A percentile compares a stretch with the other conserved stretches of the same genome.
These are phyloP conservation scores for Streptopelia turtur DNA, from an alignment of 2,797 vertebrate genomes.

Conservation along the genomic window DNA sequence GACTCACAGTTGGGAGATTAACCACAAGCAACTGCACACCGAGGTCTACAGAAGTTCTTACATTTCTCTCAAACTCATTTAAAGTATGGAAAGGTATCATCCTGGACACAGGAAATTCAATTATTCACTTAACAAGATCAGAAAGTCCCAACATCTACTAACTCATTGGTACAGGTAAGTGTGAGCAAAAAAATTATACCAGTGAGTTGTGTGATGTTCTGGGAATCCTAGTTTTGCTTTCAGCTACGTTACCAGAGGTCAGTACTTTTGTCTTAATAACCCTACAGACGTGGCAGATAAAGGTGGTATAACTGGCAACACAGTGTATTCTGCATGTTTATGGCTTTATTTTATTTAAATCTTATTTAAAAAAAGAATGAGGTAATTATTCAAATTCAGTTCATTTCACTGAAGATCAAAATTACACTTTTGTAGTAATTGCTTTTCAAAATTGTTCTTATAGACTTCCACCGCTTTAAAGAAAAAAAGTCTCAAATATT, in stretches of 20 bases:
- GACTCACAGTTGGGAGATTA: neutral
- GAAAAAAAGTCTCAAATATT: neutral
- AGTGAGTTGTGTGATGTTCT: neutral
- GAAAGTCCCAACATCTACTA: neutral
- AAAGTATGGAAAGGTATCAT: neutral
- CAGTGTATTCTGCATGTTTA: neutral
- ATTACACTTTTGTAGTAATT: fast-evolving
- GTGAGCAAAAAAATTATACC: neutral
- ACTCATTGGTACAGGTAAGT: neutral
- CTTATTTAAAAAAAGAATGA: neutral
- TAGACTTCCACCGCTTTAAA: neutral
- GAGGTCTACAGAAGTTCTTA: neutral
- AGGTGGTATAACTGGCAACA: neutral
- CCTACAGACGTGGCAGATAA: neutral
- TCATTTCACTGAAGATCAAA: neutral
- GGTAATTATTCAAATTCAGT: neutral
- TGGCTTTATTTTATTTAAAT: neutral
- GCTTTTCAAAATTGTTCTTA: neutral
- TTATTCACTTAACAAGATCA: neutral
- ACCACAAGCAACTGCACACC: neutral
- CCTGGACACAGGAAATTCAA: neutral
- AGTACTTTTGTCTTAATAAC: neutral
- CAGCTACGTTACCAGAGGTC: neutral
- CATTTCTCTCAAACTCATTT: neutral
- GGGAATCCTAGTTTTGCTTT: neutral